Base-by-base conservation (phyloP, 1,140 invertebrate genomes). In the Radopholus similis region DNA sequence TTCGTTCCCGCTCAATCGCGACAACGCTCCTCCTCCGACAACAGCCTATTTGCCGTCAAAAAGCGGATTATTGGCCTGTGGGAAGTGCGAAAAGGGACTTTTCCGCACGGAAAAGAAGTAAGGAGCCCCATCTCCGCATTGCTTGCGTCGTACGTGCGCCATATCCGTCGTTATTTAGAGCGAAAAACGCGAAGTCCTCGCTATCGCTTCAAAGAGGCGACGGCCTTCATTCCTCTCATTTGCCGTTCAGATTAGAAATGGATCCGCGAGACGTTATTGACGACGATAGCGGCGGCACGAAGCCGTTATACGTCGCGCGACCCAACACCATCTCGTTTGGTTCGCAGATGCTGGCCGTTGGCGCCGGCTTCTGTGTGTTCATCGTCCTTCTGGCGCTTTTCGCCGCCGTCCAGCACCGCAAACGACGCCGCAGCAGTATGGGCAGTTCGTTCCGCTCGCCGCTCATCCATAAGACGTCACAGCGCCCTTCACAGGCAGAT, bases 331-430 rank as follows among this genome's bases (percentile, higher is more conserved):
- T n/a, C n/a, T n/a, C n/a, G n/a, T 47, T 47, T 32, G 51, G 59
- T 49, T 73, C 74, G 21, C 72, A 73, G 62, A 38, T 73, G 37
- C 42, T 77, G 18, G 67, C 72, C 6, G 37, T 73, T 8, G 67
- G 68, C 35, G 54, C 58, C 28, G 72, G 72, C 21, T 73, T 73
- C 30, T 53, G 68, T 54, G 57, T 70, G 28, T 73, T 73, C 30
- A 34, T 71, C 13, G 72, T 57, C 0, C 37, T 76, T 47, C 23
- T 66, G 15, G 72, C 72, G 15, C 21, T 73, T 28, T 72, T 73
- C 35, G 69, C 62, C 40, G 54, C 69, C 18, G 35, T 73, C 28
- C 73, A 76, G 34, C 38, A 75, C 13, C 74, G 62, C 30, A 56
- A 57, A 28, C 42, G 59, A 26, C 74, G 69, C 34, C 74, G 72